Evolutionary conservation across 2,888 invertebrate genomes (phyloP).

Genomic region (Drosophila stalkeri): DNA sequence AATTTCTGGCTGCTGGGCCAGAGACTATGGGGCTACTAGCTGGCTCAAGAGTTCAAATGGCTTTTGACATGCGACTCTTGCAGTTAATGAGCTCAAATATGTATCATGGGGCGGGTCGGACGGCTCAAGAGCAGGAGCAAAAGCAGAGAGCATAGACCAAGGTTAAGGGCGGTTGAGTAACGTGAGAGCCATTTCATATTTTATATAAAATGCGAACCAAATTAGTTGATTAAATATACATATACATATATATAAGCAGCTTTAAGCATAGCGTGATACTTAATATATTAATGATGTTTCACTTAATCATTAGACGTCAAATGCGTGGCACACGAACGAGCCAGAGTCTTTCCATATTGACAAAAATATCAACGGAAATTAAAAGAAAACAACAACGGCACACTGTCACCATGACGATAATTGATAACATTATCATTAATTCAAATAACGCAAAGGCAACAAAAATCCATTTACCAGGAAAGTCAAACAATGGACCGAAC

Average conservation of each 20-base stretch:
- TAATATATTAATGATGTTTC: constrained; percentile 8
- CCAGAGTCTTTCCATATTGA: constrained; percentile 34
- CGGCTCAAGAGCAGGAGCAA: background rate
- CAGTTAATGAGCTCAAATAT: constrained; percentile 48
- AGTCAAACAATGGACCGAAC: constrained; percentile 10
- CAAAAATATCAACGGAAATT: constrained; percentile 23
- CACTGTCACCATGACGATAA: constrained; percentile 63
- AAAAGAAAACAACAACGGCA: constrained; percentile 18
- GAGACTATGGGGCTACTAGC: background rate
- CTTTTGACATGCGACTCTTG: constrained; percentile 68
- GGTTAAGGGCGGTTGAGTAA: constrained; percentile 42
- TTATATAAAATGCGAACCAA: constrained; percentile 7
- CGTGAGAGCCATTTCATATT: constrained; percentile 13
- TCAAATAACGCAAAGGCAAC: constrained; percentile 50
- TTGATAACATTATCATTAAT: constrained; percentile 72
- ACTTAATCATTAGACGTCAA: constrained; percentile 10
- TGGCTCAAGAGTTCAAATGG: constrained; percentile 56
- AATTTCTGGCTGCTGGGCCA: constrained; percentile 20
- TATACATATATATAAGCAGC: background rate
- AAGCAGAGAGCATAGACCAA: constrained; percentile 15
- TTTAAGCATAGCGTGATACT: constrained; percentile 9
- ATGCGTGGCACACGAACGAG: constrained; percentile 37
- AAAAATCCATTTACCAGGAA: constrained; percentile 35
- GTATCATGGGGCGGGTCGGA: constrained; percentile 10
- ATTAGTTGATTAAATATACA: constrained; percentile 9